phyloP scores from a whole-genome alignment of 1,140 invertebrate genomes.

The Cryptotermes secundus region DNA sequence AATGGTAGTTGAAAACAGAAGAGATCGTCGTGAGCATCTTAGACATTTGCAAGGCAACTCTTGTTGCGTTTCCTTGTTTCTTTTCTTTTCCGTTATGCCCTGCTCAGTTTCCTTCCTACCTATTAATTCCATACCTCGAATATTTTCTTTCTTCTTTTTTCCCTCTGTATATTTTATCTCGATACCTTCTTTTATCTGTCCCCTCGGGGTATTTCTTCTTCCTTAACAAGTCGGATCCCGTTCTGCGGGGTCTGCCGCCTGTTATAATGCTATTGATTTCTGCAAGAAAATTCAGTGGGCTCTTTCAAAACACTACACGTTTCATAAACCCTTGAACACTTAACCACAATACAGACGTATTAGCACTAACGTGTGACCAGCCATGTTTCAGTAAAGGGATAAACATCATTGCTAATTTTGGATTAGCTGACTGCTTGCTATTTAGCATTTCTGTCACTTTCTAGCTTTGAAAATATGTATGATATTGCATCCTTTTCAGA shows the following conservation, averaged over 20 bases:
- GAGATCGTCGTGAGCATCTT: too few relatives aligned
- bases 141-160: background rate
- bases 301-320: background rate
- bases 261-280: constrained; percentile 15
- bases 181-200: constrained; percentile 8
- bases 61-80: too few relatives aligned
- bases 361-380: background rate
- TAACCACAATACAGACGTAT: background rate
- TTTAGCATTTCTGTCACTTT: too few relatives aligned
- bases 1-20: too few relatives aligned
- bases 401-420: too few relatives aligned
- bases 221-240: background rate
- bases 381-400: too few relatives aligned
- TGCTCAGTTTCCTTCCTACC: background rate
- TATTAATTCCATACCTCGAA: background rate
- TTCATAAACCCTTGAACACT: background rate
- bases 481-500: too few relatives aligned
- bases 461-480: too few relatives aligned
- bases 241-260: background rate
- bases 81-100: background rate
- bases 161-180: background rate
- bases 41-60: too few relatives aligned
- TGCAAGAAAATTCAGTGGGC: background rate
- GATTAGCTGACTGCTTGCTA: too few relatives aligned
- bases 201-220: constrained; percentile 3